Conservation (phyloP, 1,140 invertebrate genomes). For the Sycophila sp. region DNA sequence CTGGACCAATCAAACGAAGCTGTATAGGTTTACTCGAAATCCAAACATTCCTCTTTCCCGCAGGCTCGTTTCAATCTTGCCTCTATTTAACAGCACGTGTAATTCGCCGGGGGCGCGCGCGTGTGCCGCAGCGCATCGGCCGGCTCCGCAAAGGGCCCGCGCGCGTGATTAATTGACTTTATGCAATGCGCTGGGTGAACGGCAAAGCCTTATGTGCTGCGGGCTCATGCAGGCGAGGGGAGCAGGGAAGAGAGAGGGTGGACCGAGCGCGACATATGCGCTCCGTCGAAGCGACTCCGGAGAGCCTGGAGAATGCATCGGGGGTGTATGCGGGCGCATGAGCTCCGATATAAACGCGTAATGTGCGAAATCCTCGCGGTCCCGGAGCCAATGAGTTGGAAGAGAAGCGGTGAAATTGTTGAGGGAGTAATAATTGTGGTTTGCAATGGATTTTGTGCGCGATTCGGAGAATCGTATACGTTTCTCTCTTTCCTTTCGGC, state of each 20-base stretch:
- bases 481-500: not conserved
- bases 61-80: conserved; percentile 23
- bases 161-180: conserved; percentile 35
- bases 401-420: conserved; percentile 16
- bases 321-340: not conserved
- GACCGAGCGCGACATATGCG: not conserved
- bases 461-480: not conserved
- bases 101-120: conserved; percentile 5
- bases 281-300: conserved; percentile 8
- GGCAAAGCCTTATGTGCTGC: not conserved
- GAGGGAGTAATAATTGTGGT: not conserved
- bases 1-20: not conserved
- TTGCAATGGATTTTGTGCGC: no score
- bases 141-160: not conserved
- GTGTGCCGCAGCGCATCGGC: not conserved
- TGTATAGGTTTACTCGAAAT: not conserved
- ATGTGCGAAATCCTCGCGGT: not conserved
- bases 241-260: no score
- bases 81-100: conserved; percentile 24
- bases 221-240: no score
- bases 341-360: not conserved
- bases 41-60: not conserved
- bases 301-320: not conserved
- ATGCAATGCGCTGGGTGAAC: not conserved
- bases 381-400: not conserved